phyloP scores from a whole-genome alignment of 2,797 vertebrate species.

The Sebastes kiyomatsui region DNA sequence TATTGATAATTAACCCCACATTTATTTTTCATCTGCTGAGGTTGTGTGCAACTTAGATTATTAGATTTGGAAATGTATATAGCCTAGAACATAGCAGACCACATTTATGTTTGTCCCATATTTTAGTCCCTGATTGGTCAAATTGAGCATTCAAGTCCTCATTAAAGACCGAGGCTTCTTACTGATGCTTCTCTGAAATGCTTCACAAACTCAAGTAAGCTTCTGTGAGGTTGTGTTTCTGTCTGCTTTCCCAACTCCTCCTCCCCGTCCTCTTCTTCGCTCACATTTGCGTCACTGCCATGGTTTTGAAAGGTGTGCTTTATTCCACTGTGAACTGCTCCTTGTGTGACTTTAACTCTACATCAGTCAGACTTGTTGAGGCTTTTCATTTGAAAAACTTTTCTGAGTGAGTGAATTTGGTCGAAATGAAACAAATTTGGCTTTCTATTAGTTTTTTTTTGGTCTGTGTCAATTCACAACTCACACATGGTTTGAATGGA shows the following conservation, averaged over 20 bases:
- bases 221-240: slow-evolving; percentile 2
- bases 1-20: background rate
- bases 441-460: background rate
- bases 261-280: slow-evolving; percentile 9
- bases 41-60: background rate
- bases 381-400: background rate
- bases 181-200: slow-evolving; percentile 1
- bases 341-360: slow-evolving; percentile 19
- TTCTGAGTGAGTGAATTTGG: background rate
- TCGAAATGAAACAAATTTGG: background rate
- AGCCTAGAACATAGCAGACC: background rate
- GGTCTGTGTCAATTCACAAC: background rate
- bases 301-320: slow-evolving; percentile 47
- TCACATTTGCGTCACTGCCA: slow-evolving; percentile 31
- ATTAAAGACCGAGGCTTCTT: background rate
- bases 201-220: background rate
- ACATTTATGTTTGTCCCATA: background rate
- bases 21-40: background rate
- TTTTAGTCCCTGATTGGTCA: background rate
- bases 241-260: slow-evolving; percentile 14
- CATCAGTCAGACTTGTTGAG: background rate
- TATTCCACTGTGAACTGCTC: slow-evolving; percentile 27
- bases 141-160: background rate
- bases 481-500: background rate
- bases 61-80: background rate